Percentiles rank a stretch among this genome's conserved stretches.
These are phyloP conservation scores for Tragelaphus imberbis DNA, from an alignment of 2,113 vertebrate species.

Conservation along the genomic window DNA sequence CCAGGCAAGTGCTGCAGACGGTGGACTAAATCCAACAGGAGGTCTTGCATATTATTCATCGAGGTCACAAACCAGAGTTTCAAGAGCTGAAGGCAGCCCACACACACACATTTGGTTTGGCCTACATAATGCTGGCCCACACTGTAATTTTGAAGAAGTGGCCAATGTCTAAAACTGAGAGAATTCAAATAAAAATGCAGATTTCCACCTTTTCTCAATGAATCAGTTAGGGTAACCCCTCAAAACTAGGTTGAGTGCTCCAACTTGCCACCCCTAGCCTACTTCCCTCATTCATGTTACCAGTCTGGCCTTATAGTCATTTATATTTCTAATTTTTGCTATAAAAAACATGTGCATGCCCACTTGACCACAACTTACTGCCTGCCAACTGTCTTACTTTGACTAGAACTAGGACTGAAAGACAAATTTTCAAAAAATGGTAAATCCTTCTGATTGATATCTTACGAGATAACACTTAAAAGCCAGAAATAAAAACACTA, in stretches of 20 bases:
- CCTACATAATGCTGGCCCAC: background rate
- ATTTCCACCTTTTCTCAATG: background rate
- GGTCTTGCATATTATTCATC: background rate
- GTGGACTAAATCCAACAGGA: background rate
- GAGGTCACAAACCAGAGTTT: background rate
- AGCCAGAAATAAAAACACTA: background rate
- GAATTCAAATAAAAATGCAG: background rate
- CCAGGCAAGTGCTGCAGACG: background rate
- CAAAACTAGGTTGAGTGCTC: background rate
- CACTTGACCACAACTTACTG: background rate
- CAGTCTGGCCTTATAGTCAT: background rate
- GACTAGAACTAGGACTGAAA: background rate
- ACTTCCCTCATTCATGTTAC: background rate
- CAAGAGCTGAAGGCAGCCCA: background rate
- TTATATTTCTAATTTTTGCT: background rate
- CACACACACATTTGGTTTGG: background rate
- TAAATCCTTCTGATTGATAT: background rate
- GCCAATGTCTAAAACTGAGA: background rate
- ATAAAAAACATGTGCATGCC: background rate
- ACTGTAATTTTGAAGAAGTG: conserved; percentile 13
- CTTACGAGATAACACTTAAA: background rate
- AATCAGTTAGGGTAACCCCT: background rate
- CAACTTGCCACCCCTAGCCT: background rate
- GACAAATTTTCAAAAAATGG: background rate
- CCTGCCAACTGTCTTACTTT: background rate